Conservation (phyloP, 2,888 invertebrate species). For the Lamproptera curius region DNA sequence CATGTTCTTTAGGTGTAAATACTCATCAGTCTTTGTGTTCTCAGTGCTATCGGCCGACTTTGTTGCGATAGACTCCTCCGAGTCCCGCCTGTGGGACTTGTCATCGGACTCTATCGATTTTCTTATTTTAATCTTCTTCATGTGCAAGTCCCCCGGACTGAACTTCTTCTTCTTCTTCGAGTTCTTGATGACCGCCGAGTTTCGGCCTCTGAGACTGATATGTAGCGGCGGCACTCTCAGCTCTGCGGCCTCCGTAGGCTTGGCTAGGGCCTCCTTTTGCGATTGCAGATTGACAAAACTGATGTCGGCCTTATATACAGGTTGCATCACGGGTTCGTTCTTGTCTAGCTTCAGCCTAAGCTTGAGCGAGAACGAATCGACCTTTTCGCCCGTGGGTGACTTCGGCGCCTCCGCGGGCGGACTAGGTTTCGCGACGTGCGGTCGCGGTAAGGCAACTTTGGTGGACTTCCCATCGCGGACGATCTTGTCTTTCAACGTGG, state of each 20-base stretch:
- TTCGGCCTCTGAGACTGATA: constrained; percentile 90
- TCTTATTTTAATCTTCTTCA: constrained; percentile 76
- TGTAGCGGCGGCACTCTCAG: constrained; percentile 92
- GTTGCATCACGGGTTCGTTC: constrained; percentile 86
- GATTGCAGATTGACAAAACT: constrained; percentile 81
- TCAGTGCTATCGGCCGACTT: constrained; percentile 55
- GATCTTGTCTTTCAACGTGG: constrained; percentile 61
- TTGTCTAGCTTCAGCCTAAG: constrained; percentile 90
- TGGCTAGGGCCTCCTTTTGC: constrained; percentile 64
- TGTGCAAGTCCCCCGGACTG: constrained; percentile 64
- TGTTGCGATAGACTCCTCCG: constrained; percentile 50
- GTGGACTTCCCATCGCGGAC: constrained; percentile 58
- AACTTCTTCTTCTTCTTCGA: constrained; percentile 83
- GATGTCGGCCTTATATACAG: constrained; percentile 89
- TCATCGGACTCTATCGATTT: constrained; percentile 60
- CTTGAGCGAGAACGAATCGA: constrained; percentile 82
- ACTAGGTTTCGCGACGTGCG: constrained; percentile 41
- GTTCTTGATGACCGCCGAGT: constrained; percentile 90
- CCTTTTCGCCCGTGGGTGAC: constrained; percentile 71
- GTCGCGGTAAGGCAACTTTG: constrained; percentile 62
- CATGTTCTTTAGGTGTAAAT: constrained; percentile 56
- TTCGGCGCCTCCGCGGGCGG: constrained; percentile 49
- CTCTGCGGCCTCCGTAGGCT: constrained; percentile 79
- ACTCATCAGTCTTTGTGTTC: constrained; percentile 63
- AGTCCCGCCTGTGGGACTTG: constrained; percentile 55